Evolutionary conservation across 2,113 vertebrate species (phyloP), one percentile per base, ranked within the genome.

Genomic region (Ariopsis seemanni): DNA sequence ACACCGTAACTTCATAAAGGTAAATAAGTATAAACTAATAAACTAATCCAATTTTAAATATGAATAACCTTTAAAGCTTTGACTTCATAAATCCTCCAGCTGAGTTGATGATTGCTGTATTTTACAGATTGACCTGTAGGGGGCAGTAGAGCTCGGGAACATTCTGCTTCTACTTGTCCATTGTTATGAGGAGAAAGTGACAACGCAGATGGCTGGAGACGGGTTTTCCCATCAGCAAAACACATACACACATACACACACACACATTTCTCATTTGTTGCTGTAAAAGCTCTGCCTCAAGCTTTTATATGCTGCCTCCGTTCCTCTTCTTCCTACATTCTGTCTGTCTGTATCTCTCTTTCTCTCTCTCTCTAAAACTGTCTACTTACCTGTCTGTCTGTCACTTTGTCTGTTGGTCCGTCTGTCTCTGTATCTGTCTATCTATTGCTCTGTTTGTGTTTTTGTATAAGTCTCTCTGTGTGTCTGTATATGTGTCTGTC

Each of bases 141-240:
- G 50, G 75, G 75, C 75, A 78, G 25, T 7, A 78, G 75, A 78
- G 48, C 75, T 27, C 25, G 0, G 55, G 25, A 55, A 55, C 27
- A 17, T 55, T 55, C 12, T 2, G 22, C 7, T 78, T 17, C 25
- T 27, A 7, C 25, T n/a, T 27, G 53, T 53, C 12, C 25, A 78
- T 78, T 78, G 75, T 55, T 78, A 14, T 78, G 50, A 78, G 52
- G 1, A n/a, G 72, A 75, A 52, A 52, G 0, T 52, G 42, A 75
- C 20, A 75, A 48, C 4, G 20, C 72, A 75, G 72, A 75, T 75
- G 72, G 72, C 72, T 52, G 72, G 72, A 75, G 72, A 75, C 22
- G 10, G 20, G 20, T 52, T 75, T 52, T 75, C 72, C 48, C 72
- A 11, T 75, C 72, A 75, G 72, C 72, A 75, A 75, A 9, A 77